phyloP scores from a whole-genome alignment of 2,797 vertebrate species.

The Sorex maritimensis region DNA sequence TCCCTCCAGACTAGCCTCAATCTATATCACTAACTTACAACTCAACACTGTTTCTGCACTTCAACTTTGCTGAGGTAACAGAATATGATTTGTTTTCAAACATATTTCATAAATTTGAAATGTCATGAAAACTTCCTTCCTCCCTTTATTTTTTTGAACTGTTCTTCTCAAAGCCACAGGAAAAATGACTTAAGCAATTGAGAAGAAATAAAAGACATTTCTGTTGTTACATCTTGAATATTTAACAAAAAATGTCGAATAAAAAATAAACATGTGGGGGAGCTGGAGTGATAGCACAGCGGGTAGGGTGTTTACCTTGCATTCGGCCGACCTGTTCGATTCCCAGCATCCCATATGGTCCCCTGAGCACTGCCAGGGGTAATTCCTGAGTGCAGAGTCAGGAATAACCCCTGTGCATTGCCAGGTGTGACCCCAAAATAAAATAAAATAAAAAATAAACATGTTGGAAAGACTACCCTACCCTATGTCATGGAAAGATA shows the following conservation, averaged over 20 bases:
- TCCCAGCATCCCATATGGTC: no score
- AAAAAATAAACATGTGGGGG: no score
- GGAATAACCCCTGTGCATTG: no score
- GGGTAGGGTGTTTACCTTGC: no score
- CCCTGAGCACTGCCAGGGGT: no score
- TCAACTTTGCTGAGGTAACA: slow-evolving; percentile 72
- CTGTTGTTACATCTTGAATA: slow-evolving; percentile 6
- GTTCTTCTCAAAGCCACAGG: background rate
- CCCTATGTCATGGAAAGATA: background rate
- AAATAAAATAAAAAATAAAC: background rate
- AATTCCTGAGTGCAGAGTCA: no score
- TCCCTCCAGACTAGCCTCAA: slow-evolving; percentile 78
- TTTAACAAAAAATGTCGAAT: background rate
- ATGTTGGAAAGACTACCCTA: background rate
- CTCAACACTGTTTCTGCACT: slow-evolving; percentile 79
- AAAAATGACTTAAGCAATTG: background rate
- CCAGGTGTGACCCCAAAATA: no score
- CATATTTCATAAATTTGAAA: background rate
- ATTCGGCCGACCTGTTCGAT: no score
- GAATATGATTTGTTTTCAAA: slow-evolving; percentile 65
- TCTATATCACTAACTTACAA: slow-evolving; percentile 56
- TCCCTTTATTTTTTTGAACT: background rate
- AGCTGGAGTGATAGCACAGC: no score
- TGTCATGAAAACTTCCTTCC: background rate
- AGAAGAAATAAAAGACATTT: background rate